A percentile compares a stretch with the other conserved stretches of the same genome.
Evolutionary conservation across 2,888 invertebrate genomes (phyloP).

Genomic region (Megaustenia siamemsis): DNA sequence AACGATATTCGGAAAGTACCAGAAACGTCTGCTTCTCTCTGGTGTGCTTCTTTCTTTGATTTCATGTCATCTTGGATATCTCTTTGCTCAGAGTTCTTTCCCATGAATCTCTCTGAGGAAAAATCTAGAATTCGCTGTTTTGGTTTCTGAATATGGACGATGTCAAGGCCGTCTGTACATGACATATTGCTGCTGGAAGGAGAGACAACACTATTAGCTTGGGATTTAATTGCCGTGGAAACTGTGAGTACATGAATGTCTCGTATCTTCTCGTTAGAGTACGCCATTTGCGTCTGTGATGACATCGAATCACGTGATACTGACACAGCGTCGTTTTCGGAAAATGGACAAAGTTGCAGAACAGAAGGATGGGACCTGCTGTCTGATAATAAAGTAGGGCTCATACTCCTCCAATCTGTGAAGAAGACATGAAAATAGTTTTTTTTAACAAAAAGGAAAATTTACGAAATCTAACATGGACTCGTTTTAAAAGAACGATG

Average conservation of each 20-base stretch:
- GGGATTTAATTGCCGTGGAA: neutral
- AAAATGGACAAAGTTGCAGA: conserved; percentile 68
- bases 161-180: neutral
- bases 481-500: no score
- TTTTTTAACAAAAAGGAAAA: neutral
- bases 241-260: conserved; percentile 53
- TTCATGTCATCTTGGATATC: conserved; percentile 4
- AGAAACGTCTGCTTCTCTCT: neutral
- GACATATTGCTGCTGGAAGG: neutral
- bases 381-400: neutral
- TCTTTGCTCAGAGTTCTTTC: neutral
- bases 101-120: conserved; percentile 34
- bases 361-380: conserved; percentile 67
- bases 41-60: conserved; percentile 21
- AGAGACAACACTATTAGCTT: neutral
- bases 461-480: neutral
- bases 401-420: conserved; percentile 7
- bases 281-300: neutral
- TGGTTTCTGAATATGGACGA: neutral
- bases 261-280: conserved; percentile 6
- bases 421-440: neutral
- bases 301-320: neutral
- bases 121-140: neutral
- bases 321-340: conserved; percentile 62
- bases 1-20: conserved; percentile 7